Percentiles rank a stretch among this genome's conserved stretches.
phyloP scores from a whole-genome alignment of 2,797 vertebrate species.

The Eleutherodactylus coqui region DNA sequence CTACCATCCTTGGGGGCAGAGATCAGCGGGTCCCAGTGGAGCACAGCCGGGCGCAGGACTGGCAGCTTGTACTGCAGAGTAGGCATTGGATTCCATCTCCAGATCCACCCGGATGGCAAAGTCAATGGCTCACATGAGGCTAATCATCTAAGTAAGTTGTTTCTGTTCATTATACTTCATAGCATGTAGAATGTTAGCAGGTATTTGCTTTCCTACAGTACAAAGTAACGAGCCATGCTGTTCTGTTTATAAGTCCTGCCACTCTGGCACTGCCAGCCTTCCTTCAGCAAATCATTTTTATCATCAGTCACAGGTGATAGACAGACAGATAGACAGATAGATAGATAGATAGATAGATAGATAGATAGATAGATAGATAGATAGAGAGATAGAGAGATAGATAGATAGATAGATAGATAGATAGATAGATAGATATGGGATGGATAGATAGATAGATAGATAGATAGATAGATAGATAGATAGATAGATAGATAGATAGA shows the following conservation, averaged over 20 bases:
- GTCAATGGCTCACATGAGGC: slow-evolving; percentile 95
- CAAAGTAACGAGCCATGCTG: not conserved
- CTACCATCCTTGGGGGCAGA: slow-evolving; percentile 62
- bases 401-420: no score
- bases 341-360: no score
- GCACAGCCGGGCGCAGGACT: slow-evolving; percentile 88
- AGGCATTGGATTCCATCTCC: slow-evolving; percentile 96
- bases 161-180: not conserved
- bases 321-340: not conserved
- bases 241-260: not conserved
- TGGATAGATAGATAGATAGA: no score
- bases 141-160: slow-evolving; percentile 86
- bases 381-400: not conserved
- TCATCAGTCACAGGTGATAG: not conserved
- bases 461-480: no score
- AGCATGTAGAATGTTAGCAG: not conserved
- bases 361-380: no score
- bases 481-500: no score
- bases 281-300: not conserved
- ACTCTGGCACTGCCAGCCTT: not conserved
- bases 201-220: not conserved
- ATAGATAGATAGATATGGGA: not conserved
- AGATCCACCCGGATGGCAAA: slow-evolving; percentile 94
- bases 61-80: slow-evolving; percentile 93
- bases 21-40: slow-evolving; percentile 75